Conservation (phyloP, 1,140 invertebrate species). For the Drosophila sproati region DNA sequence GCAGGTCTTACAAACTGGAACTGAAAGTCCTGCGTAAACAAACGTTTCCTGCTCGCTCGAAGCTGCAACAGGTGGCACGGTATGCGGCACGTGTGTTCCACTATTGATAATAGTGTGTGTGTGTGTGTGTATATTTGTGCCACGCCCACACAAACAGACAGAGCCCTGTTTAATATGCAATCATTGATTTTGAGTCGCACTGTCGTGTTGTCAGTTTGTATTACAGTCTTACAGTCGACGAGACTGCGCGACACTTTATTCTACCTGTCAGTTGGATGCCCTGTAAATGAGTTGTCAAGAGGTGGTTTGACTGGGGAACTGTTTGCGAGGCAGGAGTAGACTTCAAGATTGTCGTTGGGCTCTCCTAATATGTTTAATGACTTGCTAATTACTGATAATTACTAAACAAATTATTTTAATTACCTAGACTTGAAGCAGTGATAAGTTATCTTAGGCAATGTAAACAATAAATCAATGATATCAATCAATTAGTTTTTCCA, state of each 20-base stretch:
- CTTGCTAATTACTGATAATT: background rate
- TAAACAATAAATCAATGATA: too few species aligned
- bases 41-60: slow-evolving; percentile 11
- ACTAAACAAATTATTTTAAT: background rate
- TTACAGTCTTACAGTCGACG: slow-evolving; percentile 43
- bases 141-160: slow-evolving; percentile 18
- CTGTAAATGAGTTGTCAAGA: background rate
- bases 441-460: too few species aligned
- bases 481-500: too few species aligned
- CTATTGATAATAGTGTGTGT: background rate
- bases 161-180: slow-evolving; percentile 61
- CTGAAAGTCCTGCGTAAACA: slow-evolving; percentile 11
- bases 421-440: too few species aligned
- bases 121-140: background rate
- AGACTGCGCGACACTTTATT: slow-evolving; percentile 26
- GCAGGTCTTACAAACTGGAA: background rate
- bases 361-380: too few species aligned
- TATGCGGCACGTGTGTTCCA: background rate
- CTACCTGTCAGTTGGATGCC: slow-evolving; percentile 4
- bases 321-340: background rate
- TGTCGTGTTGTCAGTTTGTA: slow-evolving; percentile 52
- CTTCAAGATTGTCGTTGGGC: background rate
- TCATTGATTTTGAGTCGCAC: slow-evolving; percentile 33
- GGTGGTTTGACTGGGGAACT: background rate
- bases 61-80: slow-evolving; percentile 7